phyloP scores from a whole-genome alignment of 2,888 invertebrate genomes.

The Plebejus anna region DNA sequence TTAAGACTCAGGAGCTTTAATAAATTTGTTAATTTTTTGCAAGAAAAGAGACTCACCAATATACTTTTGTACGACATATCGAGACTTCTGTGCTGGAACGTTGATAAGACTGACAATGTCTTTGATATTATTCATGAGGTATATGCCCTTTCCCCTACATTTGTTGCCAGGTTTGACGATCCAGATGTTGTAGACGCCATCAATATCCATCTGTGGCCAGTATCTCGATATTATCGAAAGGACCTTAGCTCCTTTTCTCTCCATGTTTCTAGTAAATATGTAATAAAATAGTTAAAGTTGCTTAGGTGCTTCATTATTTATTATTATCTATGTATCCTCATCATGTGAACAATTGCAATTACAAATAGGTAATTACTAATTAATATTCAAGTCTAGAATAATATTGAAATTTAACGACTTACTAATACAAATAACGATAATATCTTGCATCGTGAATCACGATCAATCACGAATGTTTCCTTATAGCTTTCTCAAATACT shows the following conservation, averaged over 20 bases:
- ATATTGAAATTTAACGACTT: neutral
- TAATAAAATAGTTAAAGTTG: too few species aligned
- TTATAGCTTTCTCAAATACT: neutral
- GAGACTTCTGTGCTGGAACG: conserved; percentile 83
- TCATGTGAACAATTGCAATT: neutral
- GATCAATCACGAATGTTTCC: neutral
- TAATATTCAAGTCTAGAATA: neutral
- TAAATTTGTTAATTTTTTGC: conserved; percentile 3
- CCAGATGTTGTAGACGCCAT: conserved; percentile 94
- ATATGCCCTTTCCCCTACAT: conserved; percentile 94
- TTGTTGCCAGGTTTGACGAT: conserved; percentile 97
- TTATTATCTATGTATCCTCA: neutral
- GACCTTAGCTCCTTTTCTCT: conserved; percentile 79
- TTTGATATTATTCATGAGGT: conserved; percentile 90
- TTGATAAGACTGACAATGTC: conserved; percentile 89
- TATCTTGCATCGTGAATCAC: neutral
- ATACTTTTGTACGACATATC: conserved; percentile 97
- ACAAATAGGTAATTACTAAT: neutral
- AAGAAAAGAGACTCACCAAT: conserved; percentile 82
- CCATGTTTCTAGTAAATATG: conserved; percentile 53
- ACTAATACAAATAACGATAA: neutral
- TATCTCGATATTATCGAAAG: conserved; percentile 83
- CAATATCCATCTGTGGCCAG: conserved; percentile 91
- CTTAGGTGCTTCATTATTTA: neutral
- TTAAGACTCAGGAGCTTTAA: neutral